These are phyloP conservation scores for Apogon talboti DNA, from an alignment of 2,797 vertebrate genomes.

Conservation along the genomic window DNA sequence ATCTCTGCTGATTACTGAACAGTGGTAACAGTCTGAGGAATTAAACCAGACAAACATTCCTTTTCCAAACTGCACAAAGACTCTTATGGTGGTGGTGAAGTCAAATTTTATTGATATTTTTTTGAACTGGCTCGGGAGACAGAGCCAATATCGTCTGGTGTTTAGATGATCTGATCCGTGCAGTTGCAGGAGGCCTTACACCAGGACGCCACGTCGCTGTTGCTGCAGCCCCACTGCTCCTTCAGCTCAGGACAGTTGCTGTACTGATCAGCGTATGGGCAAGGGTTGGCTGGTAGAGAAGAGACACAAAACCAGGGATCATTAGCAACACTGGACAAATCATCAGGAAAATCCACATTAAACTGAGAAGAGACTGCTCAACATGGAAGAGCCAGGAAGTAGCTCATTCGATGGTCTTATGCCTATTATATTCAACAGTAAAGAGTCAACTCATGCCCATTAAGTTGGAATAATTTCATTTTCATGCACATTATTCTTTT, in stretches of 20 bases:
- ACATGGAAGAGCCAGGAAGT: no score
- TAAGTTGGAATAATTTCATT: no score
- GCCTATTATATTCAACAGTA: no score
- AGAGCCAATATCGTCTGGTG: not conserved
- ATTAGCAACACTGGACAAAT: not conserved
- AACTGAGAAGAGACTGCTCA: no score
- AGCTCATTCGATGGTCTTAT: not conserved
- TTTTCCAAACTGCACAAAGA: slow-evolving; percentile 4
- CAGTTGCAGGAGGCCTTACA: slow-evolving; percentile 67
- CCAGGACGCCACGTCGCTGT: slow-evolving; percentile 34
- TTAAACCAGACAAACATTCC: not conserved
- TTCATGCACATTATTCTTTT: no score
- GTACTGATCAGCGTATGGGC: slow-evolving; percentile 45
- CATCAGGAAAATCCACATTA: not conserved
- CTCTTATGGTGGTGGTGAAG: not conserved
- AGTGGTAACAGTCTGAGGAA: not conserved
- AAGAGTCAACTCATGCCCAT: no score
- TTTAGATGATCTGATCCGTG: slow-evolving; percentile 44
- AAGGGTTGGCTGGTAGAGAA: slow-evolving; percentile 58
- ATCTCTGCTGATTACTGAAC: slow-evolving; percentile 25
- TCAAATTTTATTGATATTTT: slow-evolving; percentile 17
- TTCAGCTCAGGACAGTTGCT: slow-evolving; percentile 53
- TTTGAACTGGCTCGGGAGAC: slow-evolving; percentile 19
- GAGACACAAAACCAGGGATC: not conserved
- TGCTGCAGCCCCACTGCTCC: slow-evolving; percentile 32